phyloP scores from a whole-genome alignment of 2,113 vertebrate genomes.

The Prunella himalayana region DNA sequence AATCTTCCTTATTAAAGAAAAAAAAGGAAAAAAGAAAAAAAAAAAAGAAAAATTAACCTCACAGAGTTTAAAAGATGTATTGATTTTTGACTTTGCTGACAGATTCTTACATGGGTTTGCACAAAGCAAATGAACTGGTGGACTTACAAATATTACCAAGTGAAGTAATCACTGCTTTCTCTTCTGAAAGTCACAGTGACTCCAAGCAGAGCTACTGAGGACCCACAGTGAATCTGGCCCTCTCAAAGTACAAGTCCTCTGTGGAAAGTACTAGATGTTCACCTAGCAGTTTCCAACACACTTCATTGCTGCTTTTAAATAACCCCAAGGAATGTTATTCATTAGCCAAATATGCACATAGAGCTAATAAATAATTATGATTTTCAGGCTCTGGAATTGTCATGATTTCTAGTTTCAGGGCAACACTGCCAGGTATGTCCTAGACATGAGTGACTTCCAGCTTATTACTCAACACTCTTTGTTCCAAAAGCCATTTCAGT shows the following conservation, averaged over 20 bases:
- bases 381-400: not conserved
- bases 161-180: not conserved
- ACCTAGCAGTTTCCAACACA: not conserved
- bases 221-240: not conserved
- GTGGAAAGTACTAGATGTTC: not conserved
- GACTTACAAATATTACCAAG: conserved; percentile 3
- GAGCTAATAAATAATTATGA: not conserved
- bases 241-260: not conserved
- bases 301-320: not conserved
- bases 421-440: not conserved
- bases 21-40: not conserved
- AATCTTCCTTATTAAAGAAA: not conserved
- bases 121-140: not conserved
- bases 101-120: not conserved
- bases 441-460: not conserved
- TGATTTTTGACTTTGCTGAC: not conserved
- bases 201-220: not conserved
- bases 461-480: not conserved
- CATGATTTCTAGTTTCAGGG: not conserved
- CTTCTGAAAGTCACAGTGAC: not conserved
- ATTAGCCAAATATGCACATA: not conserved
- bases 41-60: not conserved
- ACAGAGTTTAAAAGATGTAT: not conserved
- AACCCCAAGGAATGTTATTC: not conserved
- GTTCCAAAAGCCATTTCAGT: not conserved